These are phyloP conservation scores for Blomia tropicalis DNA, from an alignment of 2,888 invertebrate species.

Conservation along the genomic window DNA sequence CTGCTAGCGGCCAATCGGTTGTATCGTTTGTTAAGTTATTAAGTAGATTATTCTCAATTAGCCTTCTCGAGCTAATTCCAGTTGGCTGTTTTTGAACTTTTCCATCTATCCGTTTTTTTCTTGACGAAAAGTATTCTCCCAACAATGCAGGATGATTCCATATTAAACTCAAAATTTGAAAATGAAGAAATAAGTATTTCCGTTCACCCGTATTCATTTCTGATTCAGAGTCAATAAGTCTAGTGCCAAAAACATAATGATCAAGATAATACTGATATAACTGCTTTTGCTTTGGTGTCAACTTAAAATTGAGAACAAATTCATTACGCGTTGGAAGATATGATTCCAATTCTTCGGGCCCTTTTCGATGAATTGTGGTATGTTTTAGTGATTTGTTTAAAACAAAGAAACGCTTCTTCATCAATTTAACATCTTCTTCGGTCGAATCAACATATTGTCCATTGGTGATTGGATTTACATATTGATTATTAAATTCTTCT, in stretches of 20 bases:
- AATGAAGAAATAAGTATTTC: not conserved
- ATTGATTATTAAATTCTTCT: conserved; percentile 95
- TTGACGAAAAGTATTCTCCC: not conserved
- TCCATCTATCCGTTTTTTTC: no score
- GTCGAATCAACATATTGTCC: conserved; percentile 96
- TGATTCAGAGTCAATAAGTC: not conserved
- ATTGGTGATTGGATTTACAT: conserved; percentile 93
- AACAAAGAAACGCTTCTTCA: conserved; percentile 89
- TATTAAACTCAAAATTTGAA: not conserved
- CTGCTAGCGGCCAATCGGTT: no score
- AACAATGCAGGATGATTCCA: conserved; percentile 7
- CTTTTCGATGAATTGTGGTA: not conserved
- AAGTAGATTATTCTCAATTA: not conserved
- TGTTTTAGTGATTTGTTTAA: conserved; percentile 82
- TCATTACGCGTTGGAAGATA: not conserved
- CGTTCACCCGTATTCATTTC: not conserved
- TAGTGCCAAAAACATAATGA: not conserved
- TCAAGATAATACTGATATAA: not conserved
- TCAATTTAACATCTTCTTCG: conserved; percentile 73
- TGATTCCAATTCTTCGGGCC: not conserved
- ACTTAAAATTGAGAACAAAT: not conserved
- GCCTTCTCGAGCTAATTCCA: not conserved
- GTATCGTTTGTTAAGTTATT: not conserved
- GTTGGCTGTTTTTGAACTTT: not conserved
- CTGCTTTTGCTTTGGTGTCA: not conserved